Conservation (phyloP, 2,113 vertebrate genomes). For the Datnioides undecimradiatus region DNA sequence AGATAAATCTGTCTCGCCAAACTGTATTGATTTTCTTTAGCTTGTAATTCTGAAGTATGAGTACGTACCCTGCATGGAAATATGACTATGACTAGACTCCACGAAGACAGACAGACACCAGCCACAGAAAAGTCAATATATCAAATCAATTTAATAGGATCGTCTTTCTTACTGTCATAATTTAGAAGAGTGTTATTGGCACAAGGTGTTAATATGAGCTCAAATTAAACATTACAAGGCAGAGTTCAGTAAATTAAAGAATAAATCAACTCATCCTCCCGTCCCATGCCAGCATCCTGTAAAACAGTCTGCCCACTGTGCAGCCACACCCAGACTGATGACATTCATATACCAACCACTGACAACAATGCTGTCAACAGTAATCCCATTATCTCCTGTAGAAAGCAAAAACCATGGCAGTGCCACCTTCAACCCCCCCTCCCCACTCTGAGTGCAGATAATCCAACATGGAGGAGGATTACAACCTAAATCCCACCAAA, state of each 20-base stretch:
- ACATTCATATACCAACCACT: constrained; percentile 47
- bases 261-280: neutral
- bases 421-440: constrained; percentile 39
- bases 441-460: constrained; percentile 56
- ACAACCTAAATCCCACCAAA: constrained; percentile 71
- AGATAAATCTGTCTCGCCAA: constrained; percentile 22
- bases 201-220: neutral
- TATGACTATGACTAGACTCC: neutral
- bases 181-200: neutral
- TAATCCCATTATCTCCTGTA: constrained; percentile 76
- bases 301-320: constrained; percentile 19
- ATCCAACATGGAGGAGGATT: constrained; percentile 71
- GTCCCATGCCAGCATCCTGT: neutral
- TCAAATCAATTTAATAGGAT: neutral
- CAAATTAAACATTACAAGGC: neutral
- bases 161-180: neutral
- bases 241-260: neutral
- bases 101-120: neutral
- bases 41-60: constrained; percentile 1
- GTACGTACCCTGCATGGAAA: constrained; percentile 8
- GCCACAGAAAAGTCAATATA: neutral
- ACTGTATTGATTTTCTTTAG: constrained; percentile 45
- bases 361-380: constrained; percentile 60
- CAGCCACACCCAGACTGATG: constrained; percentile 21
- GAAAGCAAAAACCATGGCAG: constrained; percentile 58